Evolutionary conservation across 1,140 invertebrate species (phyloP), one percentile per base, ranked within the genome.

Genomic region (Acromyrmex charruanus): DNA sequence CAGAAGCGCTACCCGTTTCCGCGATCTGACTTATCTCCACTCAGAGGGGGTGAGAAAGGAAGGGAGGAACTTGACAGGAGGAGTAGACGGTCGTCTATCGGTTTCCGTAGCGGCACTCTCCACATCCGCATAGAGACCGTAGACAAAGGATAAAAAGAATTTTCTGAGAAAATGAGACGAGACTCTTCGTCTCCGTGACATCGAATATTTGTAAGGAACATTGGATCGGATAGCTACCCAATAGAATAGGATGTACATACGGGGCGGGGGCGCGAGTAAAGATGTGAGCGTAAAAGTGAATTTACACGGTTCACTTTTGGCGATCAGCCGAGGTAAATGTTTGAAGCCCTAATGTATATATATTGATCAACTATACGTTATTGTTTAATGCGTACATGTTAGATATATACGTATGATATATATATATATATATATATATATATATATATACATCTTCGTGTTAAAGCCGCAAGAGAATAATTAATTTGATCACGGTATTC

Each of bases 11-110:
- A 53, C 65, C 39, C 39, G 59, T 51, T 63, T 79, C 18, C 25
- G n/a, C 35, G 51, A 81, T 81, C 53, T 58, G 85, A 87, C 53
- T 87, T 87, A 81, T 87, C 85, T 66, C 28, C 18, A 59, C 74
- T n/a, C 55, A n/a, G 53, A n/a, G 39, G 12, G 21, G 18, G 3
- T 10, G 71, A 9, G 49, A 55, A 35, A 53, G 68, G 44, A 39
- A 49, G 16, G 68, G 10, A 59, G 65, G 51, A 72, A 75, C 53
- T 61, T 75, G 68, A 80, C 51, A 58, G 55, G 18, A 63, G 61
- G 18, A 63, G 51, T 39, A 81, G 77, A 80, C 63, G 63, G 77
- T 53, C 31, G 66, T 31, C 79, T 81, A 81, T 81, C 77, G 51
- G 77, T 81, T 81, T 81, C 21, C 65, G 65, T n/a, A 14, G 31